Percentiles rank a stretch among this genome's conserved stretches.
phyloP scores from a whole-genome alignment of 2,113 vertebrate genomes.

The Anguilla rostrata region DNA sequence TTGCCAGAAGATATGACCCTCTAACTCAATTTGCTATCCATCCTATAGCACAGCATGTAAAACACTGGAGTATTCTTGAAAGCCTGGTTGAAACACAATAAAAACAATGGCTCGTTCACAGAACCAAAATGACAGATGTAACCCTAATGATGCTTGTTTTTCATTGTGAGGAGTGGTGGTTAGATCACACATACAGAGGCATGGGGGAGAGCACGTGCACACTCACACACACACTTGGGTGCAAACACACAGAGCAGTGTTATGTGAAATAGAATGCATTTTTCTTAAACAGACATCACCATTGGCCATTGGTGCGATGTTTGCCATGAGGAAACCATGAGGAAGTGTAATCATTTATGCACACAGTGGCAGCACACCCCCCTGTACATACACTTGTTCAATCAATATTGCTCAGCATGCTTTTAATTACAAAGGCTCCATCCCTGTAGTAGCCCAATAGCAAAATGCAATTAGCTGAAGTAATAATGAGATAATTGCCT shows the following conservation, averaged over 20 bases:
- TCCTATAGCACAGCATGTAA: neutral
- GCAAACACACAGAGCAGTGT: neutral
- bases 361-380: neutral
- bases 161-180: neutral
- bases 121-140: neutral
- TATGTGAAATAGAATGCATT: neutral
- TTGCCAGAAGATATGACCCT: neutral
- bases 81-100: neutral
- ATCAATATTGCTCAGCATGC: slow-evolving; percentile 21
- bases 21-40: neutral
- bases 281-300: neutral
- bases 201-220: neutral
- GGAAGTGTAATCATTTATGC: neutral
- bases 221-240: neutral
- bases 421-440: slow-evolving; percentile 20
- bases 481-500: slow-evolving; percentile 36
- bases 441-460: slow-evolving; percentile 10
- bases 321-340: neutral
- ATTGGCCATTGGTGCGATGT: neutral
- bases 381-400: slow-evolving; percentile 3
- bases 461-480: slow-evolving; percentile 36
- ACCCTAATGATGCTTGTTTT: neutral
- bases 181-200: neutral
- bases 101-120: neutral
- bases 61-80: neutral